Base-by-base conservation (phyloP, 2,888 invertebrate genomes). In the Drosophila dives region DNA sequence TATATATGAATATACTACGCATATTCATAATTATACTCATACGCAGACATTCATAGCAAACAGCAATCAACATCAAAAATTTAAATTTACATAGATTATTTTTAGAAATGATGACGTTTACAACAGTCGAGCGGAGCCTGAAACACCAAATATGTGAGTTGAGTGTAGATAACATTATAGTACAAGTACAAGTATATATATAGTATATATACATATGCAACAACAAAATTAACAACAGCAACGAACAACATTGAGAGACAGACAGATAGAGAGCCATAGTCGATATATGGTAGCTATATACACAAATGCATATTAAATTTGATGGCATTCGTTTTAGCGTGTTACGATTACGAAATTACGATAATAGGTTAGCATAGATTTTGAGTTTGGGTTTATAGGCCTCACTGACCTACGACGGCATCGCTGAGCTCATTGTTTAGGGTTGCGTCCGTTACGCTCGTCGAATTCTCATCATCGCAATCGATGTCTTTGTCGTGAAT, bases 321-420 rank as follows among this genome's bases (percentile, higher is more conserved):
- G 66, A 75, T 66, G 73, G 26, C 51, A 15, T 38, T 54, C 60
- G 55, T 23, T 55, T 56, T 32, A 34, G 42, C 62, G 62, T 56
- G 66, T 50, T 58, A 63, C 60, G 60, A 54, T 66, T 33, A 63
- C 67, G 77, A 75, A 59, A 67, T 66, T 77, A 85, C 75, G 65
- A 59, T 71, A 74, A 49, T 42, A 36, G 59, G 59, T 50, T 62
- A 71, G 68, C 64, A 70, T 78, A 60, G 36, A 55, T 54, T 59
- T 49, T 63, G 23, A 23, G 20, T 48, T 62, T 48, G 53, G 26
- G n/a, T 26, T 45, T 15, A 29, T 23, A 71, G 60, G 50, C 62
- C 75, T 55, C 81, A 93, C 93, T 93, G 91, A 93, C 93, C 93
- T 93, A 93, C 93, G 85, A 91, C 91, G 81, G 89, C 91, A 80